Conservation (phyloP, 2,113 vertebrate genomes). For the Elephantulus edwardii region DNA sequence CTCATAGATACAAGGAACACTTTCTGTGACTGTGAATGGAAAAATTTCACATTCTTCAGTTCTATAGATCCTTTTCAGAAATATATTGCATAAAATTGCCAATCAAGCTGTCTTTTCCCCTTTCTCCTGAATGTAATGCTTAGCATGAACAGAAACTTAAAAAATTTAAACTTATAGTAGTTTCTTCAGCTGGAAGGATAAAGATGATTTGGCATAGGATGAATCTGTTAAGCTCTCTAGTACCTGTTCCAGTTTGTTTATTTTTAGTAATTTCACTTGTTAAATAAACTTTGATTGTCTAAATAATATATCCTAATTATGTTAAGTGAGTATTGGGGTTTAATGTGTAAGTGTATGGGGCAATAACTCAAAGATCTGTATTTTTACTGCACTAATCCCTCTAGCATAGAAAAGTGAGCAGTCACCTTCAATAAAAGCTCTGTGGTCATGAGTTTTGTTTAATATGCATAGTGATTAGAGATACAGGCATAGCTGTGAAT, state of each 20-base stretch:
- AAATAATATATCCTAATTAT: not conserved
- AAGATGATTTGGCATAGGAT: not conserved
- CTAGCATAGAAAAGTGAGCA: too few species aligned
- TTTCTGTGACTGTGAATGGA: constrained; percentile 62
- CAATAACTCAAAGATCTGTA: too few species aligned
- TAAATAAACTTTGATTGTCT: not conserved
- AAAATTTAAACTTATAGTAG: not conserved
- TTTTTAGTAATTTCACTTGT: not conserved
- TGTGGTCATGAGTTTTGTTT: too few species aligned
- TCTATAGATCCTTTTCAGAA: constrained; percentile 43
- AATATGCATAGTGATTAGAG: too few species aligned
- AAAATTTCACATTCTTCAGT: constrained; percentile 50
- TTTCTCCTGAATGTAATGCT: not conserved
- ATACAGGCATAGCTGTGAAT: too few species aligned
- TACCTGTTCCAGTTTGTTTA: constrained; percentile 3
- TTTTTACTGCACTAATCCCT: too few species aligned
- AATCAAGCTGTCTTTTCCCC: not conserved
- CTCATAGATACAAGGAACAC: not conserved
- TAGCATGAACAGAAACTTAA: not conserved
- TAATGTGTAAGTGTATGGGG: too few species aligned
- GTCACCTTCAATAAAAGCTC: too few species aligned
- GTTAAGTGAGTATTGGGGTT: too few species aligned
- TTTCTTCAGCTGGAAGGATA: not conserved
- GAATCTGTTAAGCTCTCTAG: not conserved
- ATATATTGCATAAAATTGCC: not conserved